Evolutionary conservation across 30 jellyfish, hydroid and myxozoan genomes (phyloP).

Genomic region (Aurelia aurita complex sp. Pacific): DNA sequence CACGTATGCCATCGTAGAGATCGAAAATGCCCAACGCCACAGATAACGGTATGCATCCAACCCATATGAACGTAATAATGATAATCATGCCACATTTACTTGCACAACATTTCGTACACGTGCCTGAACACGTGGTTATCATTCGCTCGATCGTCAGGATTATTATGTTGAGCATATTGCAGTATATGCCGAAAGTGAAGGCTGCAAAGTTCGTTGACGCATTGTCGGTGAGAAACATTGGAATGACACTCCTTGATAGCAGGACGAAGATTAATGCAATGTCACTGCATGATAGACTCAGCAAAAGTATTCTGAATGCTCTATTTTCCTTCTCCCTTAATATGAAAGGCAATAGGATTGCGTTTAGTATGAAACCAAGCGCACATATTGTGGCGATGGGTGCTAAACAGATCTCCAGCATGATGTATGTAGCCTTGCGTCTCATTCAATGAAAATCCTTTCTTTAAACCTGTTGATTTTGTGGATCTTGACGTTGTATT

Average conservation of each 20-base stretch:
- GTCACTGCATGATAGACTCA: slow-evolving; percentile 39
- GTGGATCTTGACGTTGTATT: too few species aligned
- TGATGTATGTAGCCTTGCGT: not conserved
- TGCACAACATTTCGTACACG: slow-evolving; percentile 1
- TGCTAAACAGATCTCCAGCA: slow-evolving; percentile 28
- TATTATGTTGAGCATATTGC: slow-evolving; percentile 23
- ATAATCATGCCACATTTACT: slow-evolving; percentile 2
- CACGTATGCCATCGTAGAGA: slow-evolving; percentile 29
- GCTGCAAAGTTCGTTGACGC: slow-evolving; percentile 60
- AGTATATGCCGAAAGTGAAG: slow-evolving; percentile 35
- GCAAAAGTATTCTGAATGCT: slow-evolving; percentile 13
- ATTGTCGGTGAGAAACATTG: slow-evolving; percentile 33
- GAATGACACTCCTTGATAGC: slow-evolving; percentile 19
- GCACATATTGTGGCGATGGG: slow-evolving; percentile 42
- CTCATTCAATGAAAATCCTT: too few species aligned
- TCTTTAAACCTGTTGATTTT: too few species aligned
- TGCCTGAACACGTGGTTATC: not conserved
- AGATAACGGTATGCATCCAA: slow-evolving; percentile 28
- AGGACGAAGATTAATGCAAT: slow-evolving; percentile 43
- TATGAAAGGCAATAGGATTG: slow-evolving; percentile 17
- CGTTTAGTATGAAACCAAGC: slow-evolving; percentile 12
- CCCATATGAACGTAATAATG: slow-evolving; percentile 14
- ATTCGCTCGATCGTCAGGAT: slow-evolving; percentile 38
- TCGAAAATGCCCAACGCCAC: slow-evolving; percentile 43
- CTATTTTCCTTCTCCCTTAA: slow-evolving; percentile 11